A percentile compares a stretch with the other conserved stretches of the same genome.
Conservation (phyloP, 1,140 invertebrate species). For the Drosophila takahashii region DNA sequence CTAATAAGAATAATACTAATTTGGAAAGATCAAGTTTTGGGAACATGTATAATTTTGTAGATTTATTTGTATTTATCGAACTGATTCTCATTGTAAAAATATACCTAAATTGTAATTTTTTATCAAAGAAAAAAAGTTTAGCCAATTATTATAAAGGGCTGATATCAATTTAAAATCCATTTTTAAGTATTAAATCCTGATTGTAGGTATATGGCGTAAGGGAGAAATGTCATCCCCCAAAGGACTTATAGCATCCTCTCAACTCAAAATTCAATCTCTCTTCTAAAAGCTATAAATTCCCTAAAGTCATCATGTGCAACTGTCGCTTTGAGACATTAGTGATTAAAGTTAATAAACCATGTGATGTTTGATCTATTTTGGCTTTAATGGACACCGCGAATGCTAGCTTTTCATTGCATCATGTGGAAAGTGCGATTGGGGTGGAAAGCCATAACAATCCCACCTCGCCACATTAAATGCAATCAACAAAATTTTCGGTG, state of each 20-base stretch:
- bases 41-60: not conserved
- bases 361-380: slow-evolving; percentile 62
- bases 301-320: slow-evolving; percentile 19
- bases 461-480: slow-evolving; percentile 53
- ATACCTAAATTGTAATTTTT: too few species aligned
- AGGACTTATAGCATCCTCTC: not conserved
- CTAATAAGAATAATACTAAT: too few species aligned
- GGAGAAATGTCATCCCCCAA: not conserved
- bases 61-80: not conserved
- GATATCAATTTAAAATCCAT: too few species aligned
- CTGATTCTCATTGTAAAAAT: too few species aligned
- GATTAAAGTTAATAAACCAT: slow-evolving; percentile 72
- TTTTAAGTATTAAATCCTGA: too few species aligned
- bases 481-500: slow-evolving; percentile 31
- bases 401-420: slow-evolving; percentile 52
- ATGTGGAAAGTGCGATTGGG: slow-evolving; percentile 1
- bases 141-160: too few species aligned
- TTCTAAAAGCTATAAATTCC: slow-evolving; percentile 16
- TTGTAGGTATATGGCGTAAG: not conserved
- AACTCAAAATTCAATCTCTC: slow-evolving; percentile 7
- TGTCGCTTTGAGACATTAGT: slow-evolving; percentile 29
- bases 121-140: too few species aligned
- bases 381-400: slow-evolving; percentile 53
- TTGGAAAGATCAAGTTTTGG: too few species aligned
- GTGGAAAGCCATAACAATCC: slow-evolving; percentile 54